A percentile compares a stretch with the other conserved stretches of the same genome.
phyloP scores from a whole-genome alignment of 2,797 vertebrate genomes.

The Channallabes apus region DNA sequence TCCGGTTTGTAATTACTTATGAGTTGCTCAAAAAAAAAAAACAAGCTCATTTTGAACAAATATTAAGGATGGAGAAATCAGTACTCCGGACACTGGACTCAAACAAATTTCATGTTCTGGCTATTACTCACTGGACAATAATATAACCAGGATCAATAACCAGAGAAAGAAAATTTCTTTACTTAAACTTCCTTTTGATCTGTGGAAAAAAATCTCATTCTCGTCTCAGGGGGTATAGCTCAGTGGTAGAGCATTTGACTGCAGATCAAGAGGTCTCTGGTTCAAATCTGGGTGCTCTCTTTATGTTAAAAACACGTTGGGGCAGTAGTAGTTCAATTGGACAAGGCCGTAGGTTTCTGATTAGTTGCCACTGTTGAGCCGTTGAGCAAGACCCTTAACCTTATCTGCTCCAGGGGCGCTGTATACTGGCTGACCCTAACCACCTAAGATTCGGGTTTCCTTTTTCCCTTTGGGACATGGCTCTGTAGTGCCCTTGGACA shows the following conservation, averaged over 20 bases:
- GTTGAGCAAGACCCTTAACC: too few relatives aligned
- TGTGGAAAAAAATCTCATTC: background rate
- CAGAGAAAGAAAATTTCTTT: background rate
- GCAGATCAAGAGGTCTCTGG: constrained; percentile 72
- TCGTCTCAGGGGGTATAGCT: constrained; percentile 63
- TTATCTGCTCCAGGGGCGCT: too few relatives aligned
- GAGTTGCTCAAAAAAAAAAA: background rate
- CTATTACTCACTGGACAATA: background rate
- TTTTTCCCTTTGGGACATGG: too few relatives aligned
- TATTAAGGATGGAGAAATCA: background rate
- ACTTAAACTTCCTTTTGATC: background rate
- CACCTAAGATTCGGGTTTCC: too few relatives aligned
- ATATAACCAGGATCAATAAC: too few relatives aligned
- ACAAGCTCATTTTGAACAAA: background rate
- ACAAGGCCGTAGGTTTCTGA: too few relatives aligned
- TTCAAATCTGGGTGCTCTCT: constrained; percentile 69
- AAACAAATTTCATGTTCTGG: background rate
- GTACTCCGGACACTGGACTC: background rate
- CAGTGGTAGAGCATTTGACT: constrained; percentile 76
- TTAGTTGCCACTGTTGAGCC: too few relatives aligned
- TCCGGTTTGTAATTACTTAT: background rate
- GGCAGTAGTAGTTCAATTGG: too few relatives aligned
- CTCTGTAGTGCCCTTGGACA: too few relatives aligned
- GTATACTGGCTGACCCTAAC: too few relatives aligned
- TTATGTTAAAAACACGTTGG: accelerated